phyloP scores from a whole-genome alignment of 2,113 vertebrate genomes.

The Excalfactoria chinensis region DNA sequence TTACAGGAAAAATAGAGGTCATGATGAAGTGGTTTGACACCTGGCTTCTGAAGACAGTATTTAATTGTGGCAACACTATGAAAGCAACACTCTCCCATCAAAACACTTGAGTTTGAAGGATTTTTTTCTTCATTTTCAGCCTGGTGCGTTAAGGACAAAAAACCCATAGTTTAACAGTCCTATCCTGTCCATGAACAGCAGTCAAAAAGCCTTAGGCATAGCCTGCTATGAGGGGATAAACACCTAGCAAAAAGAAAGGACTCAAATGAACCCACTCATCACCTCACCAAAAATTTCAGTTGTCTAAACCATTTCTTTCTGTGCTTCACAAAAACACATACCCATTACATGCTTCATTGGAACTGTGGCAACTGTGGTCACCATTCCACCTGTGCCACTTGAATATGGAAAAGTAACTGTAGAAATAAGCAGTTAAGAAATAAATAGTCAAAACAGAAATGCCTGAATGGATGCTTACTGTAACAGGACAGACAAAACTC shows the following conservation, averaged over 20 bases:
- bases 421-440: neutral
- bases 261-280: neutral
- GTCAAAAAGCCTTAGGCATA: neutral
- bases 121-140: neutral
- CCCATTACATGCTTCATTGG: neutral
- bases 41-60: neutral
- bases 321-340: neutral
- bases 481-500: neutral
- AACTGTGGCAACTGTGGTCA: neutral
- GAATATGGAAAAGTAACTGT: neutral
- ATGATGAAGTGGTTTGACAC: neutral
- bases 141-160: too few relatives aligned
- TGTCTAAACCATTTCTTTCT: neutral
- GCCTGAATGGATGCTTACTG: neutral
- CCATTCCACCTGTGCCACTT: neutral
- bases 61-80: neutral
- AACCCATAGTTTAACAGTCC: too few relatives aligned
- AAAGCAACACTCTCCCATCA: neutral
- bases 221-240: neutral
- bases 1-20: neutral
- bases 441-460: constrained; percentile 20
- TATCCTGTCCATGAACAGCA: neutral
- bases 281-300: neutral
- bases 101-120: neutral
- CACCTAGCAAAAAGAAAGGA: neutral